These are phyloP conservation scores for Psilopogon haemacephalus DNA, from an alignment of 2,113 vertebrate species.

Conservation along the genomic window DNA sequence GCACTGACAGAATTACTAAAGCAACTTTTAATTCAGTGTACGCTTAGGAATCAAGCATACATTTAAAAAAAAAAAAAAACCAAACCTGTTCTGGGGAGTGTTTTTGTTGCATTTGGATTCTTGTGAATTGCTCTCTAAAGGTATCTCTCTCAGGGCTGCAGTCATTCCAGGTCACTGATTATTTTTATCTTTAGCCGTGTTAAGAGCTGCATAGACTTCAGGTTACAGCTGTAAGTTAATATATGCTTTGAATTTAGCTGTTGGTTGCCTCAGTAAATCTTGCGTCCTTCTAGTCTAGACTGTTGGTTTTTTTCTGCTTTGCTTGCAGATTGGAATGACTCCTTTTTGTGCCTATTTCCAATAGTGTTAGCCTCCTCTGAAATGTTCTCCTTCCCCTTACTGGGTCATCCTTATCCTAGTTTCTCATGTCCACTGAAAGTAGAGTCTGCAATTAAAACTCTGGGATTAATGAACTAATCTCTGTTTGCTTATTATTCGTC, in stretches of 20 bases:
- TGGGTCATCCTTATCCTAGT: background rate
- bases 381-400: background rate
- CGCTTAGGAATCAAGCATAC: background rate
- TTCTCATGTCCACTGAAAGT: background rate
- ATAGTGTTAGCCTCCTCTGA: background rate
- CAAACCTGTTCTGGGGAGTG: background rate
- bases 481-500: background rate
- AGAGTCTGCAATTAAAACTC: background rate
- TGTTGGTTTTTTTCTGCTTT: background rate
- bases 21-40: constrained; percentile 5
- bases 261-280: background rate
- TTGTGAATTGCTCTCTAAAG: background rate
- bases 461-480: background rate
- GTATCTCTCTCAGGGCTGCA: background rate
- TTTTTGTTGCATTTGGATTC: background rate
- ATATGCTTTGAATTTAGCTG: constrained; percentile 26
- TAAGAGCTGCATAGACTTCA: constrained; percentile 24
- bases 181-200: constrained; percentile 20
- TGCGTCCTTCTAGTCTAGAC: background rate
- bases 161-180: constrained; percentile 51
- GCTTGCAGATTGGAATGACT: background rate
- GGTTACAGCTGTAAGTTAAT: constrained; percentile 28
- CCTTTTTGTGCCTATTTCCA: background rate
- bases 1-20: background rate
- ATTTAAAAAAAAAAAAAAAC: background rate